Base-by-base conservation (phyloP, 2,113 vertebrate species). In the Brachyhypopomus occidentalis region DNA sequence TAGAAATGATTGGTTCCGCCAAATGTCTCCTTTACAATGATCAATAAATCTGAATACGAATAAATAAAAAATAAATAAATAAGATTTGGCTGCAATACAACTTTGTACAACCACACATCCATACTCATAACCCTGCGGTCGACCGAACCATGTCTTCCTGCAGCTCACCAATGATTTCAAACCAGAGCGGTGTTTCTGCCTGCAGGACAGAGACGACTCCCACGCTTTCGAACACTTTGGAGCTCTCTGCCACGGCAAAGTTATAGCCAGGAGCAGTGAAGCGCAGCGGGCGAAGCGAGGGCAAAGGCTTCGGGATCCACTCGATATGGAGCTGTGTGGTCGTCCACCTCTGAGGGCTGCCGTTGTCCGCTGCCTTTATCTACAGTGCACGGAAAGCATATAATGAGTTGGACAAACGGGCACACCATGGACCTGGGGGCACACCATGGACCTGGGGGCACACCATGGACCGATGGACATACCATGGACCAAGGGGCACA, bases 351-450 rank as follows among this genome's bases (percentile, higher is more conserved):
- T 96, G 95, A 1, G 97, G 96, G 16, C 93, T 94, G 1, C 97
- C 98, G 0, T 94, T 93, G 86, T 99, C 98, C 85, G 95, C 94
- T 0, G 97, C 97, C 93, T 98, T 98, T 79, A 99, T 97, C 98
- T 99, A 86, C 83, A 66, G 88, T 48, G n/a, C 14, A 56, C 22
- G 41, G 19, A 70, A 12, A 80, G n/a, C 16, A 59, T 5, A 38
- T 20, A 59, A 48, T 12, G 64, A 69, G 23, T 5, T 67, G 20
- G 25, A 45, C 34, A 75, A n/a, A 17, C 2, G 72, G 22, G 48
- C 36, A 60, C 58, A n/a, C 48, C 7, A 22, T 8, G n/a, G 30
- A 30, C 30, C 30, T 2, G 3, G 30, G 30, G 3, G 30, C 30
- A 30, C 30, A 30, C 30, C 30, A 30, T 30, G 3, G 30, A 30